Percentiles rank a stretch among this genome's conserved stretches.
These are phyloP conservation scores for Cloeon dipterum DNA, from an alignment of 2,888 invertebrate genomes.

Conservation along the genomic window DNA sequence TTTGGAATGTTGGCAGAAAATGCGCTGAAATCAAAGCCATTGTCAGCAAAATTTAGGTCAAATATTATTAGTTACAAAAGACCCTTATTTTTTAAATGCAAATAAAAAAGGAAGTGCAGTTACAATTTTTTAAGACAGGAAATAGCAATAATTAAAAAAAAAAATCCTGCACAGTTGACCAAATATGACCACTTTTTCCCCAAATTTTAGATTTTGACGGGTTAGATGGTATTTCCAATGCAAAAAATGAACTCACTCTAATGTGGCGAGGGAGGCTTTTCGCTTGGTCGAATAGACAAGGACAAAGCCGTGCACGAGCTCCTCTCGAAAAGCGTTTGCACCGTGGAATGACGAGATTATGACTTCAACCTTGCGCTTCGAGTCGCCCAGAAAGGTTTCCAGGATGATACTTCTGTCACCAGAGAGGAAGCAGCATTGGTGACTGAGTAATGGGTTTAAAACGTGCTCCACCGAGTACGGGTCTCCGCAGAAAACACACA, in stretches of 20 bases:
- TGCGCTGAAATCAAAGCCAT: slow-evolving; percentile 37
- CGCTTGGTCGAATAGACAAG: slow-evolving; percentile 86
- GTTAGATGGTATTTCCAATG: no score
- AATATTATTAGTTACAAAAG: background rate
- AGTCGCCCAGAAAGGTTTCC: slow-evolving; percentile 79
- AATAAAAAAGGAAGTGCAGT: background rate
- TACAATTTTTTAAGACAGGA: background rate
- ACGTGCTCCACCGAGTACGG: slow-evolving; percentile 78
- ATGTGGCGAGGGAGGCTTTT: slow-evolving; percentile 78
- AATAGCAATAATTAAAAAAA: background rate
- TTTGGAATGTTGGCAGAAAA: slow-evolving; percentile 85
- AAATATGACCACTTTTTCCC: no score
- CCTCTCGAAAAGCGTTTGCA: slow-evolving; percentile 74
- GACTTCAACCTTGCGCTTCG: slow-evolving; percentile 72
- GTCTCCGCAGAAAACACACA: slow-evolving; percentile 94
- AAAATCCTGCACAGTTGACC: no score
- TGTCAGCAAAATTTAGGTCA: background rate
- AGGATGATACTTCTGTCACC: slow-evolving; percentile 72
- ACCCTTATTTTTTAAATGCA: background rate
- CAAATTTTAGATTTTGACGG: no score
- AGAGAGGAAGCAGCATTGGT: slow-evolving; percentile 66
- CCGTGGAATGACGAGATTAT: slow-evolving; percentile 88
- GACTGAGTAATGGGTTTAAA: slow-evolving; percentile 62
- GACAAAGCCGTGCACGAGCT: slow-evolving; percentile 84
- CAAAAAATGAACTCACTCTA: no score